These are phyloP conservation scores for Lithobates sylvaticus DNA, from an alignment of 2,797 vertebrate species.

Conservation along the genomic window DNA sequence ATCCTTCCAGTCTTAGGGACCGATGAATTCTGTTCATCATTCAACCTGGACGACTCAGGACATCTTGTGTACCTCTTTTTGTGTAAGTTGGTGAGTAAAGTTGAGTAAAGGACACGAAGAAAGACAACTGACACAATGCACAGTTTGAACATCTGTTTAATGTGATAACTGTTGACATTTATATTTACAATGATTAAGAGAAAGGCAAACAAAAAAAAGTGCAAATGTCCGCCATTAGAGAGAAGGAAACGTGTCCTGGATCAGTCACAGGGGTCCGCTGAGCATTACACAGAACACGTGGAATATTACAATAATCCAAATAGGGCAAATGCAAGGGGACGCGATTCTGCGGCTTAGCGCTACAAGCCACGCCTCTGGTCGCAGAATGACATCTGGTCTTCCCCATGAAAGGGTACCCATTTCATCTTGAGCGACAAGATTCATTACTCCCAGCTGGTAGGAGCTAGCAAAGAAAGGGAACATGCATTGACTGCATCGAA, in stretches of 20 bases:
- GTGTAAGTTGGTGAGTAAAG: too few species aligned
- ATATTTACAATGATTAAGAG: conserved; percentile 59
- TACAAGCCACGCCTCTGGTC: background rate
- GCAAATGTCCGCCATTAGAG: conserved; percentile 35
- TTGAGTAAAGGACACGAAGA: background rate
- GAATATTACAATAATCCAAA: background rate
- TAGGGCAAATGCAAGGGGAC: background rate
- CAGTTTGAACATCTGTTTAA: conserved; percentile 59
- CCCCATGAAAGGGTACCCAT: background rate
- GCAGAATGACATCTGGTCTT: background rate
- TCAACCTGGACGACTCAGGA: too few species aligned
- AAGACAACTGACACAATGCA: conserved; percentile 8
- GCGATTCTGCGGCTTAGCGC: background rate
- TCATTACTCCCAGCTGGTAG: background rate
- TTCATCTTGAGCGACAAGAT: background rate
- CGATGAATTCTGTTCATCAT: too few species aligned
- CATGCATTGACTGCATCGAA: background rate
- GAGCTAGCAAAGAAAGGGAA: too few species aligned
- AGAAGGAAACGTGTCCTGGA: conserved; percentile 4
- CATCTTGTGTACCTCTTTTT: too few species aligned
- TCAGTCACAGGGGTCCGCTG: background rate
- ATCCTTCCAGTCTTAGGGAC: too few species aligned
- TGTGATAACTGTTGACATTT: conserved; percentile 54
- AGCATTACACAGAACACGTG: background rate
- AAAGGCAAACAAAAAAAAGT: conserved; percentile 51